Evolutionary conservation across 1,140 invertebrate genomes (phyloP), one percentile per base, ranked within the genome.

Genomic region (Drosophila baimaii): DNA sequence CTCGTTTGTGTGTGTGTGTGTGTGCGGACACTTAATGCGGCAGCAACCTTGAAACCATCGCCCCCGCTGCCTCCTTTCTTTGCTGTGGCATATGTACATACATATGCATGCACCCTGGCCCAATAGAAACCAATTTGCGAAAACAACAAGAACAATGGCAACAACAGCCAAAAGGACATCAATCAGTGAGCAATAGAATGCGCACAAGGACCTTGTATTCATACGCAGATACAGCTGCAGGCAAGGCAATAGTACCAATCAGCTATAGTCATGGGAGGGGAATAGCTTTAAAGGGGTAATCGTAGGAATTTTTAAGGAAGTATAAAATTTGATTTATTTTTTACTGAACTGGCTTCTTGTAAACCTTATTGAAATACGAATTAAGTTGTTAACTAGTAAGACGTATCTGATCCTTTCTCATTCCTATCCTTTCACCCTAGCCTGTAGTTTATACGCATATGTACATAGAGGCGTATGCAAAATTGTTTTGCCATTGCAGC

Each of bases 111-210:
- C 54, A 57, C 39, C 29, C 64, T 55, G 61, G 27, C n/a, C 51
- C 39, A 71, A 70, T 63, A 31, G 58, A 70, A 71, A 59, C 59
- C 76, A 78, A 78, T 78, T 77, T 78, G 76, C 52, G 65, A 68
- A 62, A 76, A 65, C 61, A 62, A 65, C 70, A 63, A 77, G 71
- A 76, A 69, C 55, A 47, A 58, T 66, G 74, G 43, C 59, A 70
- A 61, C 47, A 76, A 64, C 57, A 70, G 76, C 35, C 56, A 88
- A 84, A 61, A 64, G 77, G 84, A 88, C 74, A 88, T 89, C 83
- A 74, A 88, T 88, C 83, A 81, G 68, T 65, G 49, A 41, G 39
- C 37, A 49, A 73, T 49, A 71, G 54, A 58, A 52, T 57, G 47
- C 70, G 46, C 44, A 77, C 64, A 71, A 71, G 68, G 65, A 47